phyloP scores from a whole-genome alignment of 2,113 vertebrate species.

The Nyctibius bracteatus region DNA sequence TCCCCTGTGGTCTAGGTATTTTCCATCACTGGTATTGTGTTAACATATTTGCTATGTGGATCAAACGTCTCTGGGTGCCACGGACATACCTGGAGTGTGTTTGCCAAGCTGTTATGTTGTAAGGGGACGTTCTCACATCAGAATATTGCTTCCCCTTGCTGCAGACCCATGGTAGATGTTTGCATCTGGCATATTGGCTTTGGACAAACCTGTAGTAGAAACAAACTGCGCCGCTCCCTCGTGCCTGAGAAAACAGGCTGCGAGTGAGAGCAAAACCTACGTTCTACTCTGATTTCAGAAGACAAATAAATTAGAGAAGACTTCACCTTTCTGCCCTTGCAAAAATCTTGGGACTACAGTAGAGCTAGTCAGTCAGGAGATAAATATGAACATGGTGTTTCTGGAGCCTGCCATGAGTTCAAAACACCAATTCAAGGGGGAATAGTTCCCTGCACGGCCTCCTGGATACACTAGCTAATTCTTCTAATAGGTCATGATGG shows the following conservation, averaged over 20 bases:
- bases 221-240: accelerated
- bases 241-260: neutral
- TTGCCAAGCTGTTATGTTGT: neutral
- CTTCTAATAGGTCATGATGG: neutral
- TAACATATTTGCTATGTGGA: neutral
- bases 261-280: neutral
- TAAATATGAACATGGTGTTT: neutral
- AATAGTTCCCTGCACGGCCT: neutral
- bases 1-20: neutral
- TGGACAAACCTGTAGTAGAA: neutral
- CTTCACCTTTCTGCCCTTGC: neutral
- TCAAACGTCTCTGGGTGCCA: neutral
- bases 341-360: neutral
- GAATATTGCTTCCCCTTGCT: neutral
- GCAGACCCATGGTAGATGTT: neutral
- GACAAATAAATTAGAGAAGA: neutral
- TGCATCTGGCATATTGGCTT: neutral
- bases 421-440: neutral
- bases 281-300: neutral
- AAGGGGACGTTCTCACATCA: neutral
- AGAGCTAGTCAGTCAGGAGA: neutral
- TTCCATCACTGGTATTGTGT: neutral
- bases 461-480: neutral
- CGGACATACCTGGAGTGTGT: neutral
- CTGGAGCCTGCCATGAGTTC: neutral